phyloP scores from a whole-genome alignment of 1,140 invertebrate species.

The Drosophila orosa region DNA sequence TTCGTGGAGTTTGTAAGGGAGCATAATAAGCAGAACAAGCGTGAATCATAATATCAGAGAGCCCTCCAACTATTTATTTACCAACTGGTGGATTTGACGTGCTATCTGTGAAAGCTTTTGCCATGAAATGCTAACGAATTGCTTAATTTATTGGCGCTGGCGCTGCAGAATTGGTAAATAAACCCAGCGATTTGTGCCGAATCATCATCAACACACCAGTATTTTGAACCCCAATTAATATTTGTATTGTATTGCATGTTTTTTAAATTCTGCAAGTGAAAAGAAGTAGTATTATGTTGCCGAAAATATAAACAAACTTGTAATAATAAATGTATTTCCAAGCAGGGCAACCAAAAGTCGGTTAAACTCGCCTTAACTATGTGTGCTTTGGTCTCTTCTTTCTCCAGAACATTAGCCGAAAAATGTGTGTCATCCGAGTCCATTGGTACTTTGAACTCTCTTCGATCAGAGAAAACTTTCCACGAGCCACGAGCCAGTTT shows the following conservation, averaged over 20 bases:
- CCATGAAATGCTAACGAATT: constrained; percentile 31
- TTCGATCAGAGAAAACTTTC: constrained; percentile 51
- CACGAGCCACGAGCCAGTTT: constrained; percentile 28
- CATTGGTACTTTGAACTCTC: constrained; percentile 61
- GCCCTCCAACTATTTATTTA: neutral
- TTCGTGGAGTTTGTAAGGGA: constrained; percentile 45
- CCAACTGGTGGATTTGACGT: neutral
- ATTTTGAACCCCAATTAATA: neutral
- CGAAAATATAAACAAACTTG: neutral
- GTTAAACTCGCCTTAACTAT: neutral
- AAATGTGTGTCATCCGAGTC: constrained; percentile 39
- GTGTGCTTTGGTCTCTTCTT: constrained; percentile 47
- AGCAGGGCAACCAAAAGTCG: constrained; percentile 7
- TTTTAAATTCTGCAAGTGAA: neutral
- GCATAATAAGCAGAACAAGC: neutral
- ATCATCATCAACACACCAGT: constrained; percentile 1
- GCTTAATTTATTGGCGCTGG: constrained; percentile 8
- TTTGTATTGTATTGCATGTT: neutral
- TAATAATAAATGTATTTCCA: neutral
- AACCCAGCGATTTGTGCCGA: constrained; percentile 15
- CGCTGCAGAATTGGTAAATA: constrained; percentile 19
- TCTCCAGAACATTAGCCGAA: constrained; percentile 42
- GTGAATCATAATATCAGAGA: constrained; percentile 1
- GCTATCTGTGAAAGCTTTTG: constrained; percentile 24
- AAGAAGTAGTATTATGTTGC: no score